Evolutionary conservation across 1,140 invertebrate species (phyloP).

Genomic region (Hyphantria cunea): DNA sequence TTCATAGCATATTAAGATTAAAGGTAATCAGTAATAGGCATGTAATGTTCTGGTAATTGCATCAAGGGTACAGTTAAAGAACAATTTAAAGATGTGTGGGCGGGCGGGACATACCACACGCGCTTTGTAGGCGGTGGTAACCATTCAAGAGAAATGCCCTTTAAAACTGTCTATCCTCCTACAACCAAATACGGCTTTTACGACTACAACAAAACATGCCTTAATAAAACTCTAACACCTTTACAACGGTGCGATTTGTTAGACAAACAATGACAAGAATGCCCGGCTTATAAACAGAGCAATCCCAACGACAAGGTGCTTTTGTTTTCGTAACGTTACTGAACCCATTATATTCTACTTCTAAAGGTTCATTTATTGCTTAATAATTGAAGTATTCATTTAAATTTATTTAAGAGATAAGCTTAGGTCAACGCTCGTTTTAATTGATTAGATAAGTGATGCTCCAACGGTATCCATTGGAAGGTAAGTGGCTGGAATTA

Average conservation of each 20-base stretch:
- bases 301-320: no score
- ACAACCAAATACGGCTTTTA: slow-evolving; percentile 58
- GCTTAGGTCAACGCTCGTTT: slow-evolving; percentile 15
- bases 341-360: no score
- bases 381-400: slow-evolving; percentile 6
- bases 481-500: slow-evolving; percentile 40
- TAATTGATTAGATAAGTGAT: slow-evolving; percentile 33
- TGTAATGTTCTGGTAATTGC: slow-evolving; percentile 60
- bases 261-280: slow-evolving; percentile 37
- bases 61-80: slow-evolving; percentile 67
- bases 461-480: slow-evolving; percentile 34
- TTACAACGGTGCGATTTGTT: slow-evolving; percentile 39
- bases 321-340: no score
- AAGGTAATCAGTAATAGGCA: slow-evolving; percentile 44
- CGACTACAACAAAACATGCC: slow-evolving; percentile 53
- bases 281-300: slow-evolving; percentile 7
- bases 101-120: slow-evolving; percentile 53
- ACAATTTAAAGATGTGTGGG: slow-evolving; percentile 70
- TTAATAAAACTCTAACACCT: slow-evolving; percentile 58
- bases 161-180: slow-evolving; percentile 52
- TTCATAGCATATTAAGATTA: slow-evolving; percentile 46
- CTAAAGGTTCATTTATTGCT: slow-evolving; percentile 3
- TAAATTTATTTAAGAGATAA: slow-evolving; percentile 26
- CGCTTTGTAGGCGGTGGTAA: slow-evolving; percentile 57
- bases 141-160: slow-evolving; percentile 68